Evolutionary conservation across 2,113 vertebrate genomes (phyloP).

Genomic region (Orcinus orca): DNA sequence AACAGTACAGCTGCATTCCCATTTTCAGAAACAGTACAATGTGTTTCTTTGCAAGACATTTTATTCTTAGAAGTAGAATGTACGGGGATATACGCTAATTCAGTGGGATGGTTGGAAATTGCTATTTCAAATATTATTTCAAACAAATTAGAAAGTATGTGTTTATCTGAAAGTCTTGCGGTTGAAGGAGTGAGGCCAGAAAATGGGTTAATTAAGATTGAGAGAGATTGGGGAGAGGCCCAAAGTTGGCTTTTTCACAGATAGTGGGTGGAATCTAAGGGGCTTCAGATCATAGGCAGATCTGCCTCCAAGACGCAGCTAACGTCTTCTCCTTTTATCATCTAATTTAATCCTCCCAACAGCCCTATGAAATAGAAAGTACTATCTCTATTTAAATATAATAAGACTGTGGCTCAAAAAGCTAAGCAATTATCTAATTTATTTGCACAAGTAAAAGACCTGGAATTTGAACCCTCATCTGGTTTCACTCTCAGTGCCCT

Average conservation of each 20-base stretch:
- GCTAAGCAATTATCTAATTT: background rate
- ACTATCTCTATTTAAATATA: background rate
- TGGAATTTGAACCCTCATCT: background rate
- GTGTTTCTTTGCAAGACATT: background rate
- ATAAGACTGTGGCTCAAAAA: background rate
- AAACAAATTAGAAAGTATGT: background rate
- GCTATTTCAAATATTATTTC: background rate
- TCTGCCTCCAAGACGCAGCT: background rate
- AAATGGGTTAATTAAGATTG: background rate
- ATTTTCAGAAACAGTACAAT: background rate
- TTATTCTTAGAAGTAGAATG: background rate
- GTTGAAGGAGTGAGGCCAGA: background rate
- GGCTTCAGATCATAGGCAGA: background rate
- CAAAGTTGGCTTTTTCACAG: background rate
- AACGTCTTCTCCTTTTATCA: background rate
- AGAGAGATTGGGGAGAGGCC: background rate
- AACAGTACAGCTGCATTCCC: background rate
- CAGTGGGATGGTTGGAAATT: background rate
- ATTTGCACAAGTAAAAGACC: background rate
- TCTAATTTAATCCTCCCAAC: background rate
- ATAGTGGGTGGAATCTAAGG: background rate
- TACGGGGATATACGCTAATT: background rate
- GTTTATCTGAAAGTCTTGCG: background rate
- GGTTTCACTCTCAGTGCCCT: background rate
- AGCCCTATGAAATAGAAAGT: background rate